phyloP scores from a whole-genome alignment of 2,113 vertebrate genomes.

The Planiliza haematocheilus region DNA sequence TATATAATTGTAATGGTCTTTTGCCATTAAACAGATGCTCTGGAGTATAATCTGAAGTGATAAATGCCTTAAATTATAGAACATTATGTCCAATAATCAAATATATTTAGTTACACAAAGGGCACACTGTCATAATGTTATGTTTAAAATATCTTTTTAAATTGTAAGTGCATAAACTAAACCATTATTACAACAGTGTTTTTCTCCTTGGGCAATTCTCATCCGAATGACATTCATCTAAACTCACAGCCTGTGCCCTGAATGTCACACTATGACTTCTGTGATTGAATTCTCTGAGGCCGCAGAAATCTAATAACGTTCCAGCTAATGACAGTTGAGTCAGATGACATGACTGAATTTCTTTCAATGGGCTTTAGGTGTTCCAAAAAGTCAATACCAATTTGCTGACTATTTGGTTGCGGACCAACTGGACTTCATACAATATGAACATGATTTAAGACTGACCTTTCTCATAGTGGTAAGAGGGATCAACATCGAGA shows the following conservation, averaged over 20 bases:
- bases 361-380: conserved; percentile 44
- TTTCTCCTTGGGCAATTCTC: conserved; percentile 19
- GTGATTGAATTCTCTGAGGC: conserved; percentile 54
- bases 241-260: conserved; percentile 13
- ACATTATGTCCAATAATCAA: not conserved
- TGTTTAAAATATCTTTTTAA: conserved; percentile 20
- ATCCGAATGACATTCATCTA: conserved; percentile 34
- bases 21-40: not conserved
- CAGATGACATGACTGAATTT: conserved; percentile 28
- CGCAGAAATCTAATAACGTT: conserved; percentile 55
- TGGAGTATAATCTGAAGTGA: not conserved
- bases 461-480: not conserved
- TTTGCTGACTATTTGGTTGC: conserved; percentile 24
- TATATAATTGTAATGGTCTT: not conserved
- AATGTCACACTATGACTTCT: conserved; percentile 41
- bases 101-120: not conserved
- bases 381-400: conserved; percentile 47
- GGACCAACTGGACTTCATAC: conserved; percentile 10
- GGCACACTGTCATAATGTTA: not conserved
- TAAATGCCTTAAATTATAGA: not conserved
- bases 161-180: not conserved
- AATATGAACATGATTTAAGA: not conserved
- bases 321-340: conserved; percentile 45
- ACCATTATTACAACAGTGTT: conserved; percentile 1
- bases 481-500: not conserved